These are phyloP conservation scores for Amphipoea oculea DNA, from an alignment of 2,888 invertebrate genomes.

Conservation along the genomic window DNA sequence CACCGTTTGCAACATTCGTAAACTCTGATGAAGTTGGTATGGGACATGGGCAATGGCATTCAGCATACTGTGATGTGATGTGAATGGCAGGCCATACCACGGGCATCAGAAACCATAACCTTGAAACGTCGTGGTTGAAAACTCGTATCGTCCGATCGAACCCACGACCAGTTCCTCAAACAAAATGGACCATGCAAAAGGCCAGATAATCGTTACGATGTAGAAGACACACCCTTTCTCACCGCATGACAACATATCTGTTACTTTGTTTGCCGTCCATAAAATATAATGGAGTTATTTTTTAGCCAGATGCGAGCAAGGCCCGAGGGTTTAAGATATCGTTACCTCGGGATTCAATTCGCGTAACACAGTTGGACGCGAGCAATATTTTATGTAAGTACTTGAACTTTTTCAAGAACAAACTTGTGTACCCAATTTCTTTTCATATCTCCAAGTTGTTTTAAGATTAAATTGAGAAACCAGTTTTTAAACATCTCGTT, in stretches of 20 bases:
- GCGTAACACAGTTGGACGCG: conserved; percentile 61
- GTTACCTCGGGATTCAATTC: conserved; percentile 66
- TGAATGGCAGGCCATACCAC: not conserved
- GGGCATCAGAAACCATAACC: not conserved
- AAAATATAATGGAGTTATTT: conserved; percentile 62
- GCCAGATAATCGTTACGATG: conserved; percentile 4
- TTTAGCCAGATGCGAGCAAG: conserved; percentile 56
- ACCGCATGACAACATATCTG: conserved; percentile 49
- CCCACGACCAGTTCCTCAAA: not conserved
- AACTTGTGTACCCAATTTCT: conserved; percentile 49
- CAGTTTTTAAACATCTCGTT: conserved; percentile 42
- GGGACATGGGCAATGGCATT: not conserved
- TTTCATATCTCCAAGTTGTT: conserved; percentile 31
- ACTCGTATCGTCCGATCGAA: too few relatives aligned
- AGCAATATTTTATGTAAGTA: conserved; percentile 64
- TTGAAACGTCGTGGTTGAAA: not conserved
- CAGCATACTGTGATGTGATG: too few relatives aligned
- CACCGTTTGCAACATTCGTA: not conserved
- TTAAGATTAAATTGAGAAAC: conserved; percentile 42
- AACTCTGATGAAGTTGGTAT: not conserved
- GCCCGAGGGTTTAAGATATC: conserved; percentile 59
- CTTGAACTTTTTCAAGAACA: conserved; percentile 57
- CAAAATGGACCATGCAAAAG: conserved; percentile 9
- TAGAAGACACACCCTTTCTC: conserved; percentile 43
- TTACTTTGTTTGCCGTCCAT: conserved; percentile 44